Base-by-base conservation (phyloP, 2,888 invertebrate species). In the Coenonympha glycerion region DNA sequence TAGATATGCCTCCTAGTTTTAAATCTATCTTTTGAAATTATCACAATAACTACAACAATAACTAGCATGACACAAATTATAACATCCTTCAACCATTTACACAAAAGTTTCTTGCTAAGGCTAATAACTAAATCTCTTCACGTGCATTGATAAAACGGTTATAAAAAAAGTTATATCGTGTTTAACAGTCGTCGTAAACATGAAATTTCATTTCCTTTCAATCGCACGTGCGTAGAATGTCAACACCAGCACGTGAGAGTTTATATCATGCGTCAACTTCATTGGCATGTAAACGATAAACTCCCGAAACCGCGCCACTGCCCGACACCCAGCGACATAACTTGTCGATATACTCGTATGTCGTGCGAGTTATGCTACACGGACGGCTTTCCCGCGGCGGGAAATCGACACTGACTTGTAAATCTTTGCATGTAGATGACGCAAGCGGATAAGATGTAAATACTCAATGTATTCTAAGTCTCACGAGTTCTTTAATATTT, bases 151-250 rank as follows among this genome's bases (percentile, higher is more conserved):
- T 5, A 8, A 4, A 9, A 22, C 24, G 9, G 15, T 5, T 16
- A 9, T 15, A 15, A 39, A 24, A 9, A 24, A 11, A 9, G 24
- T 24, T 24, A 22, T 39, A 22, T 24, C 22, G 15, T 24, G 24
- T 22, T 39, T 39, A 15, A 37, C 16, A 9, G 22, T 24, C 9
- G 39, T 15, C 39, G 9, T 24, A 15, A 24, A 24, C 15, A 15
- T 39, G 24, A 39, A 39, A 39, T 3, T 22, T 24, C 24, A 39
- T 39, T 39, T 39, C 3, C 15, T 39, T 9, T 39, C 22, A 39
- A 39, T 39, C 22, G 13, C 9, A 9, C 39, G 37, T 11, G 39
- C 22, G 15, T 24, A 9, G 15, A 22, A 15, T 39, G 24, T 15
- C 22, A 2, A 15, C 22, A 5, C 4, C 39, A 19, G 16, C 1